Base-by-base conservation (phyloP, 2,888 invertebrate species). In the Papilio elwesi region DNA sequence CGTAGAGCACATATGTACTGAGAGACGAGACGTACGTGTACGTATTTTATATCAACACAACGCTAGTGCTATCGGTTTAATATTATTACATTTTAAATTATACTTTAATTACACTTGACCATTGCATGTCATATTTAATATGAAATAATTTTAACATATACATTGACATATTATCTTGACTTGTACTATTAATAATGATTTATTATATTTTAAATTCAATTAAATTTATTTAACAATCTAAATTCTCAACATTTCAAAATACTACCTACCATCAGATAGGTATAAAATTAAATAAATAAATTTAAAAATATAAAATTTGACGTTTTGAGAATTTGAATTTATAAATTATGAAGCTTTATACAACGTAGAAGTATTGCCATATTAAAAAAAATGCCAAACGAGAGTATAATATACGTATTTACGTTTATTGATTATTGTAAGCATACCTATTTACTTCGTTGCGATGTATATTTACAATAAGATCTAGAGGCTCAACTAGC, bases 381-480 rank as follows among this genome's bases (percentile, higher is more conserved):
- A 70, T 62, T 48, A 49, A 26, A 26, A 26, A 26, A 38, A 64
- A 64, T 70, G 70, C 55, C 70, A 55, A 70, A 70, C 64, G n/a
- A 55, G 13, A 53, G 48, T 47, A 13, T 48, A 16, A 15, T n/a
- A 48, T 36, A 48, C 13, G 43, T 59, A 66, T 36, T 47, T 65
- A 65, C 26, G 0, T 12, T 47, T 12, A 36, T 65, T 26, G 26
- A 26, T 26, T 26, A 26, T 26, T 26, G 26, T 26, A 26, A 26
- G 26, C 26, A 26, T 26, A n/a, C n/a, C n/a, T n/a, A 26, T 26
- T 26, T 26, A 26, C 26, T 26, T 26, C 4, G 26, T 26, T 26
- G 26, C 26, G 26, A 26, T 26, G 4, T 26, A 26, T 26, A 26
- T 26, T 26, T 26, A 26, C 26, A 26, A 26, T 26, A 1, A 4